A percentile compares a stretch with the other conserved stretches of the same genome.
phyloP scores from a whole-genome alignment of 2,888 invertebrate species.

The Torymus tubicola region DNA sequence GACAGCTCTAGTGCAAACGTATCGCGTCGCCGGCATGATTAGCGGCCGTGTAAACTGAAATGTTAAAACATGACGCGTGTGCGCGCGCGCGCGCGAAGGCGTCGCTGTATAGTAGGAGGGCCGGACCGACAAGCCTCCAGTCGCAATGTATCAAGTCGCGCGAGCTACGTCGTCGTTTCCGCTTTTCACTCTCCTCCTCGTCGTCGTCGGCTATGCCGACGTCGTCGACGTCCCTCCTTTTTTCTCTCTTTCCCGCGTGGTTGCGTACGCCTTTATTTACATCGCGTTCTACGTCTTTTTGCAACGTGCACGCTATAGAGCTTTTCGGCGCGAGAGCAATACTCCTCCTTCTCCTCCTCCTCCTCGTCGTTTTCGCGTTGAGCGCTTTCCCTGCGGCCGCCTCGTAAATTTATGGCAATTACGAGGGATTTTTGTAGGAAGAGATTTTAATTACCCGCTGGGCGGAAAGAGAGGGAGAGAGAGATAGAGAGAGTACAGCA shows the following conservation, averaged over 20 bases:
- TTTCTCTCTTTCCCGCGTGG: not conserved
- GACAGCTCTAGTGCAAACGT: constrained; percentile 48
- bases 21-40: constrained; percentile 70
- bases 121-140: constrained; percentile 32
- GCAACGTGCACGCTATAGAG: too few relatives aligned
- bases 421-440: constrained; percentile 54
- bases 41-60: constrained; percentile 75
- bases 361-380: not conserved
- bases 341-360: not conserved
- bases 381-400: constrained; percentile 26
- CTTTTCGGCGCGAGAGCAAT: not conserved
- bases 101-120: not conserved
- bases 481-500: not conserved
- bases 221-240: not conserved
- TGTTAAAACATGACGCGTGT: constrained; percentile 70
- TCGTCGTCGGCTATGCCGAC: not conserved
- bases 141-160: constrained; percentile 53
- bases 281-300: too few relatives aligned
- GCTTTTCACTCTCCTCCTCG: constrained; percentile 37
- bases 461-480: constrained; percentile 48
- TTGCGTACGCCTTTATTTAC: too few relatives aligned
- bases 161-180: constrained; percentile 43
- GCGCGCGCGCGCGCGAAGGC: not conserved
- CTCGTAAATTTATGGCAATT: constrained; percentile 56
- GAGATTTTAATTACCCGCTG: constrained; percentile 57